phyloP scores from a whole-genome alignment of 2,113 vertebrate species.

The Saccopteryx bilineata region DNA sequence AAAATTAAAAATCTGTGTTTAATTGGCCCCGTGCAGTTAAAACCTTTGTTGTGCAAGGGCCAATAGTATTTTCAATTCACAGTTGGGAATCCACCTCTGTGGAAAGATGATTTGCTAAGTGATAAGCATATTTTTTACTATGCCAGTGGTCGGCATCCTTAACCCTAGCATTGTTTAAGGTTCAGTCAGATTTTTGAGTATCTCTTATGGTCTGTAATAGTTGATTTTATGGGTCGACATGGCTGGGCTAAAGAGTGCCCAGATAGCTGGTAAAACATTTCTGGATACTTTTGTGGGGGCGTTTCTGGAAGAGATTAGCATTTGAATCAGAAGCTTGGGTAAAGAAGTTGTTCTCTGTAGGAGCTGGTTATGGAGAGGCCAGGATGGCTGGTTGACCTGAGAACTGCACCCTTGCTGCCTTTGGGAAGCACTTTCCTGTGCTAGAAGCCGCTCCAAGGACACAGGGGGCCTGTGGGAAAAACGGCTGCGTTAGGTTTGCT shows the following conservation, averaged over 20 bases:
- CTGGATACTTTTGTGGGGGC: not conserved
- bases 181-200: not conserved
- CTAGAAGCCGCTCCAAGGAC: not conserved
- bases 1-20: not conserved
- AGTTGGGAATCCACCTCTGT: not conserved
- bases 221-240: not conserved
- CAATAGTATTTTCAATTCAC: not conserved
- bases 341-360: not conserved
- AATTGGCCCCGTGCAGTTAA: not conserved
- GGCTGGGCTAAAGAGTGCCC: not conserved
- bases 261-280: not conserved
- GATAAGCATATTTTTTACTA: not conserved
- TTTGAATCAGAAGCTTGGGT: not conserved
- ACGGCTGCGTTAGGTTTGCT: too few species aligned
- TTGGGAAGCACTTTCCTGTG: not conserved
- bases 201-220: not conserved
- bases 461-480: too few species aligned
- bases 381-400: not conserved
- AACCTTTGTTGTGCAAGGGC: not conserved
- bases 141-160: not conserved
- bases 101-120: not conserved
- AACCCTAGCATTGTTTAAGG: not conserved
- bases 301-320: conserved; percentile 4
- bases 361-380: not conserved
- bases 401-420: not conserved